Evolutionary conservation across 2,113 vertebrate genomes (phyloP), one percentile per base, ranked within the genome.

Genomic region (Lepus americanus): DNA sequence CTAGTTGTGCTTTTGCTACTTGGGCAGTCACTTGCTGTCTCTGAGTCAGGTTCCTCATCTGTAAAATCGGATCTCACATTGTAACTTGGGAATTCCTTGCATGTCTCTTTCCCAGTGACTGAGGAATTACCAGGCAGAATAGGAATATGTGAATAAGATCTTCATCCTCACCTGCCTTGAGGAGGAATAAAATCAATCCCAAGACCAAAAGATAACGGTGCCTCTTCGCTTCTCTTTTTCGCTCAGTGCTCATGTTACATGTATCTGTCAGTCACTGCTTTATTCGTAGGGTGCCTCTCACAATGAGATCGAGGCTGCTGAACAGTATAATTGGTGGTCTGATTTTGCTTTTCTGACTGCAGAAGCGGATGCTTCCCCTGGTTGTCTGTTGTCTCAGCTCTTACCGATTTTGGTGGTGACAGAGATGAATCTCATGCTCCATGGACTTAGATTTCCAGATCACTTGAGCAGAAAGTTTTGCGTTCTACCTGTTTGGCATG

Each of bases 301-400:
- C 67, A 53, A 5, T 63, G 92, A 89, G 39, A 29, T 74, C 70
- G 39, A 74, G 88, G 92, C 74, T 88, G 63, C 90, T 6, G 55
- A 92, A 95, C 31, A n/a, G 70, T 66, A 5, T 92, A 96, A 89
- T 95, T 90, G 87, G 90, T 90, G 87, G 90, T 59, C 88, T 96
- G 81, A 94, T 95, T 97, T 94, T 94, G 55, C 31, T 89, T 93
- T 94, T 92, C 74, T 83, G 91, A 80, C 92, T 95, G 59, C 31
- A 91, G 59, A 90, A 95, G 70, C 0, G 8, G 39, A 53, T 63
- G 79, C 53, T 92, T 95, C 74, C 66, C 36, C 77, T 89, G 87
- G 76, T 59, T 67, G 64, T 90, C 72, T 96, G 85, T 95, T 92
- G 63, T 85, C 91, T 94, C 36, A 88, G 85, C 67, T 64, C 51